Evolutionary conservation across 2,113 vertebrate genomes (phyloP).

Genomic region (Ptychochromis oligacanthus): DNA sequence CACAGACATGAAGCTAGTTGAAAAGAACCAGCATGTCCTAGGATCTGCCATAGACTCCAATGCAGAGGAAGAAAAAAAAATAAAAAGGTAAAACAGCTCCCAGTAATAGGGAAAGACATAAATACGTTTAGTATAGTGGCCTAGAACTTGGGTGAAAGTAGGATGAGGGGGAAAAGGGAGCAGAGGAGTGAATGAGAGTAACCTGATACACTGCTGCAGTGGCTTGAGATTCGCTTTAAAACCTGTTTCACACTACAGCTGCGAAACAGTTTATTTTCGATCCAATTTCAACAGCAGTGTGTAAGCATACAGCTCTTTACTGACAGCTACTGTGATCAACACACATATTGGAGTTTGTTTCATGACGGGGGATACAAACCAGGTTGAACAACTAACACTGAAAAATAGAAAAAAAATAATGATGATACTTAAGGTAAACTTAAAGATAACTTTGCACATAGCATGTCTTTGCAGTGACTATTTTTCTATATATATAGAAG

Average conservation of each 20-base stretch:
- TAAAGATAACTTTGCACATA: not conserved
- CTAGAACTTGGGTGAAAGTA: constrained; percentile 1
- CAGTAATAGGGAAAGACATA: not conserved
- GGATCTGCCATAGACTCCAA: not conserved
- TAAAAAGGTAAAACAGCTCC: not conserved
- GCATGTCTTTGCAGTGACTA: accelerated
- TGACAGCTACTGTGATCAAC: constrained; percentile 6
- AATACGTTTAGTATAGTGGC: not conserved
- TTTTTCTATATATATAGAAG: not conserved
- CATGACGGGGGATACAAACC: not conserved
- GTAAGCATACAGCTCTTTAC: not conserved
- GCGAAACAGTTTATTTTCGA: constrained; percentile 39
- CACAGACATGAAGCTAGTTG: too few relatives aligned
- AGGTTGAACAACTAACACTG: not conserved
- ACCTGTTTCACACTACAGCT: constrained; percentile 35
- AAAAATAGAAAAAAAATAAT: not conserved
- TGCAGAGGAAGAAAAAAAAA: not conserved
- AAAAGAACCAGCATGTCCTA: too few relatives aligned
- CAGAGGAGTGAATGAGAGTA: not conserved
- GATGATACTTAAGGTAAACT: not conserved
- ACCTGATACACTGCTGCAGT: constrained; percentile 13
- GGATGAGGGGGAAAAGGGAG: not conserved
- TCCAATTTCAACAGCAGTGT: constrained; percentile 16
- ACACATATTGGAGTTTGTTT: not conserved
- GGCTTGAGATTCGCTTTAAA: constrained; percentile 35